Percentiles rank a stretch among this genome's conserved stretches.
These are phyloP conservation scores for Temnothorax unifasciatus DNA, from an alignment of 2,888 invertebrate species.

Conservation along the genomic window DNA sequence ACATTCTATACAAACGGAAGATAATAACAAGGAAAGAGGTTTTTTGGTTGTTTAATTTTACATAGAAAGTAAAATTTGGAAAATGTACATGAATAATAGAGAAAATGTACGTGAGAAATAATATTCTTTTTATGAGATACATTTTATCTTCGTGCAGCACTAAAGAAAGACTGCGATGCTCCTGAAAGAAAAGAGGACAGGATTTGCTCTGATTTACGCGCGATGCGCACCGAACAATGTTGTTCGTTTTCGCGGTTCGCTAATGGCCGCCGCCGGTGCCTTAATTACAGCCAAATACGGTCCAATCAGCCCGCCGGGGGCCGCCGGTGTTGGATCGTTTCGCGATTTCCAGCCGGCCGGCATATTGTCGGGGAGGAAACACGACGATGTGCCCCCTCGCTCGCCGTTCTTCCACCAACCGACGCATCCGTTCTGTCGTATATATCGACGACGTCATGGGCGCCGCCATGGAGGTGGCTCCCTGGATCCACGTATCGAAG, in stretches of 20 bases:
- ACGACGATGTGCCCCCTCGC: slow-evolving; percentile 23
- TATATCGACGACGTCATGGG: slow-evolving; percentile 47
- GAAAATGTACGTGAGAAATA: neutral
- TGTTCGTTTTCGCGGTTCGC: slow-evolving; percentile 78
- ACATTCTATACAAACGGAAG: neutral
- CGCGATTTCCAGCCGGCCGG: slow-evolving; percentile 59
- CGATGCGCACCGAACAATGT: slow-evolving; percentile 78
- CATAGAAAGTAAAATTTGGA: neutral
- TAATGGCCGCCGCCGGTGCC: slow-evolving; percentile 80
- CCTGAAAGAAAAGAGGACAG: slow-evolving; percentile 44
- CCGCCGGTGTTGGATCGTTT: slow-evolving; percentile 65
- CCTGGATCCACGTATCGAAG: neutral
- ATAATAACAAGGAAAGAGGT: neutral
- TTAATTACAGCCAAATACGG: slow-evolving; percentile 83
- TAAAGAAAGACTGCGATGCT: neutral
- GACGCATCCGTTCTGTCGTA: slow-evolving; percentile 36
- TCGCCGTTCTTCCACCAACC: slow-evolving; percentile 53
- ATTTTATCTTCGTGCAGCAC: neutral
- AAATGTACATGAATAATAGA: neutral
- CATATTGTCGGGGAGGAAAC: slow-evolving; percentile 60
- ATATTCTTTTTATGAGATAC: neutral
- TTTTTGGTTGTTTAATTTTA: neutral
- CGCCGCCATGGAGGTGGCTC: slow-evolving; percentile 38
- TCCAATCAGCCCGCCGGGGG: slow-evolving; percentile 78
- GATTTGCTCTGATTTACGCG: slow-evolving; percentile 76